Percentiles rank a stretch among this genome's conserved stretches.
These are phyloP conservation scores for Centropristis striata DNA, from an alignment of 2,113 vertebrate genomes.

Conservation along the genomic window DNA sequence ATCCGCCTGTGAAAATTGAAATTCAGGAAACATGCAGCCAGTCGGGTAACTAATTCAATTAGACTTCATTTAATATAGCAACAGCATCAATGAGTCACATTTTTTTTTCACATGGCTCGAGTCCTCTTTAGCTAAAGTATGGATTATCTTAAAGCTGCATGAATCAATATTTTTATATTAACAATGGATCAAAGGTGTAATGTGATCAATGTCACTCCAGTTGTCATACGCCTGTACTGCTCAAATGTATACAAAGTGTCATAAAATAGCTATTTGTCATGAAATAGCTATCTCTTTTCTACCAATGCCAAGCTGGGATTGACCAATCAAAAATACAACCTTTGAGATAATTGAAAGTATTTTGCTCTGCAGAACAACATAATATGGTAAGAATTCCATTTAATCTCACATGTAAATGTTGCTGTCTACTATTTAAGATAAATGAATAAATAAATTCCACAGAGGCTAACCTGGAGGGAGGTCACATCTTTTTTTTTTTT, in stretches of 20 bases:
- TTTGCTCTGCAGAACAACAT: too few relatives aligned
- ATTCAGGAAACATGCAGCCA: neutral
- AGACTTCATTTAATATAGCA: neutral
- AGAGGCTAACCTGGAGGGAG: too few relatives aligned
- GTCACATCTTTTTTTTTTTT: too few relatives aligned
- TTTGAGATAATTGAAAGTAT: too few relatives aligned
- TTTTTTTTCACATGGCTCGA: neutral
- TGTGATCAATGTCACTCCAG: neutral
- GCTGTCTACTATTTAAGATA: too few relatives aligned
- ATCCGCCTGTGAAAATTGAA: conserved; percentile 8
- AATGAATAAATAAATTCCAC: too few relatives aligned
- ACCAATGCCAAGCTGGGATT: too few relatives aligned
- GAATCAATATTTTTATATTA: neutral
- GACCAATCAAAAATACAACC: too few relatives aligned
- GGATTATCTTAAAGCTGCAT: neutral
- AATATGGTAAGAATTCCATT: too few relatives aligned
- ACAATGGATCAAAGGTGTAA: neutral
- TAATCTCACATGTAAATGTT: too few relatives aligned
- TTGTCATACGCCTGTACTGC: neutral
- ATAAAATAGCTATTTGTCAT: too few relatives aligned
- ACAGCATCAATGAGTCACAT: neutral
- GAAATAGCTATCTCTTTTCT: too few relatives aligned
- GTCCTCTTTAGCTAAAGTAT: neutral
- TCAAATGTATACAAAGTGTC: neutral
- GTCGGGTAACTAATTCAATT: conserved; percentile 4